phyloP scores from a whole-genome alignment of 2,888 invertebrate genomes.

The Entomobrya multifasciata region DNA sequence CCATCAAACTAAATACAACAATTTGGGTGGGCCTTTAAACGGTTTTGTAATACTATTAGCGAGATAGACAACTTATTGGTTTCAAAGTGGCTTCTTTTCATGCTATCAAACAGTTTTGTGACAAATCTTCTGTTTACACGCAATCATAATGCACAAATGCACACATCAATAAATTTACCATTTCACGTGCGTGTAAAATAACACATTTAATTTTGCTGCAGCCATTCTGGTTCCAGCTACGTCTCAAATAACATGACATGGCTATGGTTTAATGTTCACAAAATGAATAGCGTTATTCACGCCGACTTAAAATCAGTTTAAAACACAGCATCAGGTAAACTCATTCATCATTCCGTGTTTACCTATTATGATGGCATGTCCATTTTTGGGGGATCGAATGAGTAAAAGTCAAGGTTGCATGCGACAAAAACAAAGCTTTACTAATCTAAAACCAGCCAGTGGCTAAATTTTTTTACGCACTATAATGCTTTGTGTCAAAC shows the following conservation, averaged over 20 bases:
- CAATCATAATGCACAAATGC: background rate
- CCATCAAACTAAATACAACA: too few species aligned
- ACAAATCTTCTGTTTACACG: conserved; percentile 19
- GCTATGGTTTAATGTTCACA: background rate
- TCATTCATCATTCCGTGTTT: conserved; percentile 8
- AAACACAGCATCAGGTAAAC: background rate
- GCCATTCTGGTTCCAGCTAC: background rate
- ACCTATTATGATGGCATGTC: background rate
- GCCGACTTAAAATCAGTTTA: background rate
- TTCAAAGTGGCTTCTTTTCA: too few species aligned
- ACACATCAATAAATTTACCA: background rate
- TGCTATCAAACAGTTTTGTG: too few species aligned
- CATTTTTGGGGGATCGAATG: background rate
- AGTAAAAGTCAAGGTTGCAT: conserved; percentile 14
- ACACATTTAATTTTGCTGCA: background rate
- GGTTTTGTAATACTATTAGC: background rate
- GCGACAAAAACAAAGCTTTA: too few species aligned
- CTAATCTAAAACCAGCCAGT: too few species aligned
- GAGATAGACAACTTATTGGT: background rate
- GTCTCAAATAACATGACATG: background rate
- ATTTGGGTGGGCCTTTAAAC: conserved; percentile 29
- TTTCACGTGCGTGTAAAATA: background rate
- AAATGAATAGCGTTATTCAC: background rate
- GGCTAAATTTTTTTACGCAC: too few species aligned
- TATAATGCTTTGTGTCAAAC: too few species aligned